Conservation (phyloP, 2,113 vertebrate species). For the Ceyx melanurus region DNA sequence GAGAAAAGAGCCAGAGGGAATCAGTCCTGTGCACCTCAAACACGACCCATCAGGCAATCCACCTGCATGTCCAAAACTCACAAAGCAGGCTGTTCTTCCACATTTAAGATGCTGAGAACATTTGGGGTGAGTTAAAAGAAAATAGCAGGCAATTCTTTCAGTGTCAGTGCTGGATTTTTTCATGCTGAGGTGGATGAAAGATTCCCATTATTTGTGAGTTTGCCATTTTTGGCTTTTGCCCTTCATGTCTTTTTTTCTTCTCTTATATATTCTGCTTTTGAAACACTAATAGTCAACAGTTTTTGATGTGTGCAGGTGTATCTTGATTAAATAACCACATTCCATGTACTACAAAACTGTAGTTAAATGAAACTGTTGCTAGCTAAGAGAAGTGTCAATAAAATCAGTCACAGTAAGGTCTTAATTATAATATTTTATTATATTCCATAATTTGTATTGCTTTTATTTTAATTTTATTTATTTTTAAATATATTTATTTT, state of each 20-base stretch:
- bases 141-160: background rate
- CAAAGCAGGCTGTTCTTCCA: background rate
- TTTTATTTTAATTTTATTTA: no score
- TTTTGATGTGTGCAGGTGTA: background rate
- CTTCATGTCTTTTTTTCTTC: background rate
- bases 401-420: background rate
- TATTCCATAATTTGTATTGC: no score
- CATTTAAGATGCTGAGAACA: background rate
- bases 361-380: background rate
- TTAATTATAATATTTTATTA: no score
- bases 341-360: accelerated
- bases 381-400: background rate
- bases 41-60: background rate
- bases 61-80: background rate
- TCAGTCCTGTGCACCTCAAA: background rate
- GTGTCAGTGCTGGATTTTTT: background rate
- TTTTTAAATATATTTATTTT: no score
- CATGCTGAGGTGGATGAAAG: background rate
- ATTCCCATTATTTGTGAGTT: background rate
- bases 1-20: background rate
- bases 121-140: background rate
- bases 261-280: background rate
- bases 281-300: background rate
- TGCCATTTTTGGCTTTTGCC: background rate
- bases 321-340: background rate